Evolutionary conservation across 2,797 vertebrate genomes (phyloP).

Genomic region (Acanthiza pusilla): DNA sequence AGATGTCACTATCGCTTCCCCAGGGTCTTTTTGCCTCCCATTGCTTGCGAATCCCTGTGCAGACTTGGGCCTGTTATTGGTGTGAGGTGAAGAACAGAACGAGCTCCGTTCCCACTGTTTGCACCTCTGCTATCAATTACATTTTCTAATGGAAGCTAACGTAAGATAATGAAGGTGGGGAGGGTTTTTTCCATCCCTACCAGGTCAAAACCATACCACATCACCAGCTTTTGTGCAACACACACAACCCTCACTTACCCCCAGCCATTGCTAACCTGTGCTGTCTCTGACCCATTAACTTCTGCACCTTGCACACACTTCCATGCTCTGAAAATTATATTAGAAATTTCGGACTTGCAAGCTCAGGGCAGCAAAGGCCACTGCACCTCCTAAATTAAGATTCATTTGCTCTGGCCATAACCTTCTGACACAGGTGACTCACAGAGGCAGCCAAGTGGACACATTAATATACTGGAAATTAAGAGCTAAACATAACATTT

Average conservation of each 20-base stretch:
- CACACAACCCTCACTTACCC: background rate
- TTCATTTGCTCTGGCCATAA: background rate
- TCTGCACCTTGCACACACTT: background rate
- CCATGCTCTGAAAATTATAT: background rate
- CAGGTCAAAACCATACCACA: background rate
- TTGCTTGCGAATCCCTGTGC: background rate
- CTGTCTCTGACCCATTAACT: background rate
- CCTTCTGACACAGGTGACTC: background rate
- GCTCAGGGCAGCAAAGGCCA: background rate
- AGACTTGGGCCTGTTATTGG: background rate
- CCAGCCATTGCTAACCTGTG: background rate
- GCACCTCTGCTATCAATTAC: background rate
- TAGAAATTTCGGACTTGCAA: background rate
- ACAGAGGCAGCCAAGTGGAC: background rate
- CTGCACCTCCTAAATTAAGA: background rate
- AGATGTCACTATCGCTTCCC: background rate
- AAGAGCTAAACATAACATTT: background rate
- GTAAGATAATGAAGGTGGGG: background rate
- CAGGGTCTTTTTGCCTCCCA: background rate
- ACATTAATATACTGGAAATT: background rate
- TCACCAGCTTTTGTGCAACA: background rate
- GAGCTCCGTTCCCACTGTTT: background rate
- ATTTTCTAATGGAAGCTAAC: background rate
- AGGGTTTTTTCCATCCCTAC: background rate
- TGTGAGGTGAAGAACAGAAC: background rate